phyloP scores from a whole-genome alignment of 1,140 invertebrate species.

The Hetaerina americana region DNA sequence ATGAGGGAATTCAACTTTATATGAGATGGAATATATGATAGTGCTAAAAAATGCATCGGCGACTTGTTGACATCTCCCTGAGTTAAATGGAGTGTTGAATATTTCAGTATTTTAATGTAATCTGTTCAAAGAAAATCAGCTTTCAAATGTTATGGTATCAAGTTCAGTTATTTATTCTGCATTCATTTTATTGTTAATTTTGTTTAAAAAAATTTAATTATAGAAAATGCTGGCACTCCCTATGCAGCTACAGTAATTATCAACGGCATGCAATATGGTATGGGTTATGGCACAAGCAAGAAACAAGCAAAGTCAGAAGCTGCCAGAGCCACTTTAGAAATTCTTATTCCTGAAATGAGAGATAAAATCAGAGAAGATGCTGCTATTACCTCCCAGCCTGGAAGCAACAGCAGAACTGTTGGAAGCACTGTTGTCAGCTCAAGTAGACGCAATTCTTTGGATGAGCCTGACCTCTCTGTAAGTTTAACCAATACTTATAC shows the following conservation, averaged over 20 bases:
- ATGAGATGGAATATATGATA: no score
- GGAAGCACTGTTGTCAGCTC: neutral
- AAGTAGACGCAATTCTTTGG: slow-evolving; percentile 22
- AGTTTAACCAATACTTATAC: slow-evolving; percentile 17
- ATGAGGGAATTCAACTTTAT: no score
- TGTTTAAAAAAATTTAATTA: no score
- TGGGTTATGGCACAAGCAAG: slow-evolving; percentile 85
- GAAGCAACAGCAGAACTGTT: neutral
- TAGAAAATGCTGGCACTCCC: slow-evolving; percentile 83
- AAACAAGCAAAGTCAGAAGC: slow-evolving; percentile 90
- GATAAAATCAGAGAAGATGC: slow-evolving; percentile 51
- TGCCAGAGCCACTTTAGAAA: slow-evolving; percentile 75
- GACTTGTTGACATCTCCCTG: no score
- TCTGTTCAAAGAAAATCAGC: no score
- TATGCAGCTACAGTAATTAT: slow-evolving; percentile 89
- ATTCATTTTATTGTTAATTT: no score
- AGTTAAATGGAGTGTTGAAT: no score
- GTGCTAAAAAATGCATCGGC: no score
- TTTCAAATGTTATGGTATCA: no score
- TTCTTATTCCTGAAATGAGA: slow-evolving; percentile 88
- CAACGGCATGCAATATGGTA: slow-evolving; percentile 82
- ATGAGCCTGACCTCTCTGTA: slow-evolving; percentile 49
- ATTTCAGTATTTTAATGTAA: no score
- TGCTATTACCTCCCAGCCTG: neutral
- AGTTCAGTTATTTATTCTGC: no score